Evolutionary conservation across 2,888 invertebrate species (phyloP).

Genomic region (Miltochrista miniata): DNA sequence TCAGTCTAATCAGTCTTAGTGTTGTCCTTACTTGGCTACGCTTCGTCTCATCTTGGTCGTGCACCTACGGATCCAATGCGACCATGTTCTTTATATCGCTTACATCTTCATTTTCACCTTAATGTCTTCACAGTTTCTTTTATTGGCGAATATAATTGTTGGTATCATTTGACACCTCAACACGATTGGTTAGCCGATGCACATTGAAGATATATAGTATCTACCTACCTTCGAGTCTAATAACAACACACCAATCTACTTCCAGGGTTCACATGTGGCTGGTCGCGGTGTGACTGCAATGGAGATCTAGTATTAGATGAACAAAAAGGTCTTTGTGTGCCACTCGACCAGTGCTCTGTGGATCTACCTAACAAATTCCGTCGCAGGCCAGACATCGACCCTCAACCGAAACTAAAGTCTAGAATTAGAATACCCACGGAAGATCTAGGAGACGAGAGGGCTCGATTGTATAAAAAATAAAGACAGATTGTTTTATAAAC

Average conservation of each 20-base stretch:
- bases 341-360: conserved; percentile 26
- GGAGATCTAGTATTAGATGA: conserved; percentile 52
- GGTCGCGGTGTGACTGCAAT: conserved; percentile 72
- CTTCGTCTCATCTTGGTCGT: no score
- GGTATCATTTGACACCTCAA: no score
- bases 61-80: no score
- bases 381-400: neutral
- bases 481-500: neutral
- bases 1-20: no score
- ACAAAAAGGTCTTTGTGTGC: conserved; percentile 39
- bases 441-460: neutral
- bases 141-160: no score
- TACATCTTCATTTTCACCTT: no score
- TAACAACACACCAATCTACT: neutral
- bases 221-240: no score
- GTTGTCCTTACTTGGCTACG: no score
- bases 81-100: no score
- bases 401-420: neutral
- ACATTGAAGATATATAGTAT: no score
- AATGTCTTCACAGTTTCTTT: no score
- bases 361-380: neutral
- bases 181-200: no score
- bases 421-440: neutral
- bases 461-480: neutral
- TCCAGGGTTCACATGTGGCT: conserved; percentile 69